Evolutionary conservation across 2,888 invertebrate genomes (phyloP).

Genomic region (Phytoseiulus persimilis): DNA sequence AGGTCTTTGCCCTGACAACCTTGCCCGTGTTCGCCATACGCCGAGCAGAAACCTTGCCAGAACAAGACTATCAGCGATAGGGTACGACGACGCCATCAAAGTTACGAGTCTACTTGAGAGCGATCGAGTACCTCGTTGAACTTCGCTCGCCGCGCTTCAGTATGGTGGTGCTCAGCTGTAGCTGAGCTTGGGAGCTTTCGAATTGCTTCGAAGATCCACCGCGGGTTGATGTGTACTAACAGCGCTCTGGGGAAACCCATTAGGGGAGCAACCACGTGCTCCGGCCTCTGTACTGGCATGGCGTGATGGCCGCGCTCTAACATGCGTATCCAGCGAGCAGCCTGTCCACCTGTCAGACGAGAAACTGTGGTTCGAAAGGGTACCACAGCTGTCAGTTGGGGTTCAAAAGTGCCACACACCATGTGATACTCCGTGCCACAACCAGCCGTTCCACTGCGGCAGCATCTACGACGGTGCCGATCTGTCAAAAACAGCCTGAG

Average conservation of each 20-base stretch:
- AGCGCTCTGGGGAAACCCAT: not conserved
- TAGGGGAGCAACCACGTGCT: not conserved
- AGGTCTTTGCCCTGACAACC: too few species aligned
- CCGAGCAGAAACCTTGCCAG: too few species aligned
- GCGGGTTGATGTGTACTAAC: not conserved
- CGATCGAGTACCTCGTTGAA: too few species aligned
- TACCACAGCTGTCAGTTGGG: not conserved
- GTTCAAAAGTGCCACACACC: not conserved
- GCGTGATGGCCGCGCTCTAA: not conserved
- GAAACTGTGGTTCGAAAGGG: not conserved
- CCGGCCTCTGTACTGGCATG: not conserved
- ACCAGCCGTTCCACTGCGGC: not conserved
- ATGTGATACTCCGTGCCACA: slow-evolving; percentile 5
- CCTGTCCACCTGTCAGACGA: not conserved
- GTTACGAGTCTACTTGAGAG: too few species aligned
- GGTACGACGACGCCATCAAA: too few species aligned
- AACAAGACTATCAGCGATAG: too few species aligned
- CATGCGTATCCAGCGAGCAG: not conserved
- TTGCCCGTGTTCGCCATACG: too few species aligned
- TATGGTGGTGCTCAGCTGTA: not conserved
- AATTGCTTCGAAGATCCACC: not conserved
- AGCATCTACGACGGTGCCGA: not conserved
- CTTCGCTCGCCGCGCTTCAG: too few species aligned
- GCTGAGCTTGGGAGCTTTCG: not conserved
- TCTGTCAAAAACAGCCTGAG: not conserved